A percentile compares a stretch with the other conserved stretches of the same genome.
These are phyloP conservation scores for Luehdorfia chinensis DNA, from an alignment of 1,140 invertebrate genomes.

Conservation along the genomic window DNA sequence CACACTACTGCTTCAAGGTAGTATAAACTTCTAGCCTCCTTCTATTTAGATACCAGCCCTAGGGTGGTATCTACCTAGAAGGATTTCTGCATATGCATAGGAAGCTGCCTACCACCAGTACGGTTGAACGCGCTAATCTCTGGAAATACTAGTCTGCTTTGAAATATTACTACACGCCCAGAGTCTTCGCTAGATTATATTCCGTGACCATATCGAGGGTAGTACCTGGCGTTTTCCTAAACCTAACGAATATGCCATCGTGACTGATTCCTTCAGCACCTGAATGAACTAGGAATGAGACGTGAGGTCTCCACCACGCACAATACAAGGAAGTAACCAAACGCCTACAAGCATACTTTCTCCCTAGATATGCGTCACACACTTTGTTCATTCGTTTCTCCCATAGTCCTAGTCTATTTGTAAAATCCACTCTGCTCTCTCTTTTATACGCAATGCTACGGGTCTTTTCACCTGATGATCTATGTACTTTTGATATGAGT, in stretches of 20 bases:
- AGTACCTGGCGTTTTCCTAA: conserved; percentile 44
- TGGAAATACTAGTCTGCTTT: too few species aligned
- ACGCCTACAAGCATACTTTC: conserved; percentile 35
- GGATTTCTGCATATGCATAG: too few species aligned
- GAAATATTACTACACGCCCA: too few species aligned
- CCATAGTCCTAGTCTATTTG: conserved; percentile 57
- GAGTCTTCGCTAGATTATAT: conserved; percentile 22
- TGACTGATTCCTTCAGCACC: conserved; percentile 28
- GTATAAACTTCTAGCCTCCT: too few species aligned
- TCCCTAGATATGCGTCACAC: conserved; percentile 51
- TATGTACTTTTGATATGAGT: conserved; percentile 47
- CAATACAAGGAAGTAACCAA: conserved; percentile 43
- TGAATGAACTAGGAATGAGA: conserved; percentile 51
- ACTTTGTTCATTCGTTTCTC: conserved; percentile 47
- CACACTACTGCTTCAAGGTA: too few species aligned
- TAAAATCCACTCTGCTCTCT: conserved; percentile 46
- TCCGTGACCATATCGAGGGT: conserved; percentile 37
- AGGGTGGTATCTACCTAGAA: too few species aligned
- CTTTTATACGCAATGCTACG: conserved; percentile 51
- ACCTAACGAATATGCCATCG: conserved; percentile 32
- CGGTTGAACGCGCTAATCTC: too few species aligned
- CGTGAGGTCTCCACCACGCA: conserved; percentile 27
- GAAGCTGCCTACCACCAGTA: too few species aligned
- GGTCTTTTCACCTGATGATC: conserved; percentile 40
- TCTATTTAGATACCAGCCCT: too few species aligned